Percentiles rank a stretch among this genome's conserved stretches.
These are phyloP conservation scores for Monochamus saltuarius DNA, from an alignment of 1,140 invertebrate species.

Conservation along the genomic window DNA sequence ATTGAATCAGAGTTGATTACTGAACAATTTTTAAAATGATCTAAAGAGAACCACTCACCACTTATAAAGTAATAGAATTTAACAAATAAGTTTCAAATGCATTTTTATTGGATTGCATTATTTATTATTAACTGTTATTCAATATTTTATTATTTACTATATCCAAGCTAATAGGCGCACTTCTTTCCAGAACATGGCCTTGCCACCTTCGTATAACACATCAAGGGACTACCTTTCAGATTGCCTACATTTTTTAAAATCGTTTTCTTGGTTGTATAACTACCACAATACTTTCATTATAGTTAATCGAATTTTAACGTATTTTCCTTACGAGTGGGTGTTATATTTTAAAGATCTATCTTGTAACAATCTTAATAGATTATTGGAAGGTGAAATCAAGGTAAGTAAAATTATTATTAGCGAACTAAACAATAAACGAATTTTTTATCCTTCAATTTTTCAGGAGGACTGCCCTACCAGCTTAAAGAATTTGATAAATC, in stretches of 20 bases:
- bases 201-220: conserved; percentile 34
- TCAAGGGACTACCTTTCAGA: conserved; percentile 59
- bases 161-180: no score
- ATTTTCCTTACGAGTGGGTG: conserved; percentile 59
- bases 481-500: conserved; percentile 53
- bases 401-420: conserved; percentile 32
- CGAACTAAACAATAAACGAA: neutral
- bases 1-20: no score
- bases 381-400: conserved; percentile 35
- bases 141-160: no score
- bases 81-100: no score
- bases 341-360: conserved; percentile 51
- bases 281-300: conserved; percentile 67
- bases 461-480: conserved; percentile 49
- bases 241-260: conserved; percentile 58
- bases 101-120: no score
- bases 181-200: conserved; percentile 24
- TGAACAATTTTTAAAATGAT: no score
- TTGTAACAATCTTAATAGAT: conserved; percentile 55
- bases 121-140: no score
- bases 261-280: conserved; percentile 67
- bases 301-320: conserved; percentile 55
- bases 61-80: no score
- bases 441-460: conserved; percentile 10
- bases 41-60: no score